phyloP scores from a whole-genome alignment of 2,888 invertebrate genomes.

The Sesia bembeciformis region DNA sequence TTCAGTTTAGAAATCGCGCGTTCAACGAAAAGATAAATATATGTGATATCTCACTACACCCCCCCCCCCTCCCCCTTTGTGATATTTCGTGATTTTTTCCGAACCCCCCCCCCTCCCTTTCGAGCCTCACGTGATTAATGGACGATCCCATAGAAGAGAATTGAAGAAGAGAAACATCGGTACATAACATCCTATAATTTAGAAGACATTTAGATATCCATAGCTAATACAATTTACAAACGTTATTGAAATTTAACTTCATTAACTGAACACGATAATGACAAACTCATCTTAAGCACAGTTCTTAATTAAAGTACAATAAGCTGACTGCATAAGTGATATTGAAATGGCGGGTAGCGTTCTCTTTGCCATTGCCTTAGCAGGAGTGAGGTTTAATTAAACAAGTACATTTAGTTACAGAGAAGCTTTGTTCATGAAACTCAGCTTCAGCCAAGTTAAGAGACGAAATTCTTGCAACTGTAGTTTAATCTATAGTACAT shows the following conservation, averaged over 20 bases:
- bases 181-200: too few relatives aligned
- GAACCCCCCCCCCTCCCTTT: too few relatives aligned
- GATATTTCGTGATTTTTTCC: too few relatives aligned
- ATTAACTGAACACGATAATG: background rate
- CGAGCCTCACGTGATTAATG: too few relatives aligned
- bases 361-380: constrained; percentile 17
- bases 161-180: too few relatives aligned
- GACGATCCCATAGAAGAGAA: too few relatives aligned
- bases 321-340: background rate
- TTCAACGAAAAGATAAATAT: too few relatives aligned
- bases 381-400: constrained; percentile 21
- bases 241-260: background rate
- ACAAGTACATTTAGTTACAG: constrained; percentile 3
- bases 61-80: too few relatives aligned
- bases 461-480: background rate
- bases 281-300: background rate
- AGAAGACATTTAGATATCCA: too few relatives aligned
- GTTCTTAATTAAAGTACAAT: background rate
- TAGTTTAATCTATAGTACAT: background rate
- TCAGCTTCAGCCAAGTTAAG: background rate
- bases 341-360: constrained; percentile 18
- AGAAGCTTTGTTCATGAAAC: constrained; percentile 4
- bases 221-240: too few relatives aligned
- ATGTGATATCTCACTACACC: too few relatives aligned
- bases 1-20: too few relatives aligned